A percentile compares a stretch with the other conserved stretches of the same genome.
phyloP scores from a whole-genome alignment of 2,888 invertebrate genomes.

The Camptogramma bilineatum region DNA sequence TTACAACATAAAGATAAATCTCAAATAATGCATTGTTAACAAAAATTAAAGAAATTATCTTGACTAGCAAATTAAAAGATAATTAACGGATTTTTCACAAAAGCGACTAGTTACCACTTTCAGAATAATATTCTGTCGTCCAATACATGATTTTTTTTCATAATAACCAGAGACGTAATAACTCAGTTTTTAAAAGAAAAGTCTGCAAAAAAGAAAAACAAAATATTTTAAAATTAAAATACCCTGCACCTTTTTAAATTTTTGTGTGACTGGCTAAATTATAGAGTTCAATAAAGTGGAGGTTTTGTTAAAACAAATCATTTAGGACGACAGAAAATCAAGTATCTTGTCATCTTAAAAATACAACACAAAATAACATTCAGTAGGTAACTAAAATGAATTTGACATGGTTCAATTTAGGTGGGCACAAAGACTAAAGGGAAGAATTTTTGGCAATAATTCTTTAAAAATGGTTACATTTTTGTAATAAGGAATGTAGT shows the following conservation, averaged over 20 bases:
- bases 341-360: not conserved
- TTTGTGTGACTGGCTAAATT: too few species aligned
- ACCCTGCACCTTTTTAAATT: not conserved
- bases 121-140: conserved; percentile 20
- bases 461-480: not conserved
- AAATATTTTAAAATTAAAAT: too few species aligned
- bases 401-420: not conserved
- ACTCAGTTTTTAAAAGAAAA: too few species aligned
- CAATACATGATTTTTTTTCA: not conserved
- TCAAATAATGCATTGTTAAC: conserved; percentile 4
- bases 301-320: not conserved
- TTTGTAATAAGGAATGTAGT: conserved; percentile 16
- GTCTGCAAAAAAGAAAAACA: not conserved
- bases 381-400: not conserved
- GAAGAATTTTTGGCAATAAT: not conserved
- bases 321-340: not conserved
- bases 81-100: conserved; percentile 43
- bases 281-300: too few species aligned
- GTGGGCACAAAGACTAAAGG: not conserved
- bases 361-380: not conserved
- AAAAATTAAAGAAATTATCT: conserved; percentile 27
- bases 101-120: conserved; percentile 42
- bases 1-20: conserved; percentile 12
- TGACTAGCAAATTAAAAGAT: conserved; percentile 44
- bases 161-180: too few species aligned